phyloP scores from a whole-genome alignment of 2,113 vertebrate species.

The Otis tarda region DNA sequence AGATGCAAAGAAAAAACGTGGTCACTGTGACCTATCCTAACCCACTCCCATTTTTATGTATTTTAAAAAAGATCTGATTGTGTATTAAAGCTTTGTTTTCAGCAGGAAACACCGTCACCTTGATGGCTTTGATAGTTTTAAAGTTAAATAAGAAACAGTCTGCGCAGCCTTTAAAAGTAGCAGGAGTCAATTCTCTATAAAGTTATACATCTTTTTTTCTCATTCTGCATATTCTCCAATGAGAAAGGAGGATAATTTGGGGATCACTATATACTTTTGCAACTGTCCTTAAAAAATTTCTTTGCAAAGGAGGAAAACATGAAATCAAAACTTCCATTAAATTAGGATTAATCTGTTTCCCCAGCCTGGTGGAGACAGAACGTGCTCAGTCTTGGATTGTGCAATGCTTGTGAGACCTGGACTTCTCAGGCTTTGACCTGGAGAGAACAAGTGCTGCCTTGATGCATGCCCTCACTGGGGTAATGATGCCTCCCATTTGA shows the following conservation, averaged over 20 bases:
- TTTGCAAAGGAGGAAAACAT: not conserved
- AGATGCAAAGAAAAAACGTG: not conserved
- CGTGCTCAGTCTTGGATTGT: not conserved
- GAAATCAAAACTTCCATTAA: not conserved
- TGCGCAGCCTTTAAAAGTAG: not conserved
- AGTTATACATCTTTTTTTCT: not conserved
- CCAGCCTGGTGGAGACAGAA: not conserved
- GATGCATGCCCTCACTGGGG: not conserved
- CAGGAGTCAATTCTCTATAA: not conserved
- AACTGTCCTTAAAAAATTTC: not conserved
- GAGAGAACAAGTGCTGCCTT: not conserved
- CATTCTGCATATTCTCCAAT: not conserved
- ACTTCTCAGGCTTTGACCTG: not conserved
- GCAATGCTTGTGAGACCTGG: not conserved
- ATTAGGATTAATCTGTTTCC: not conserved
- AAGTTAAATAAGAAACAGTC: not conserved
- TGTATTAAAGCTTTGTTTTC: not conserved
- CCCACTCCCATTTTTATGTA: not conserved
- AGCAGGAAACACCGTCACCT: not conserved
- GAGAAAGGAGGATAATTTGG: not conserved
- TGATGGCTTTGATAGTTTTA: not conserved
- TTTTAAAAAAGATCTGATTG: not conserved
- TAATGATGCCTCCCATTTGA: not conserved
- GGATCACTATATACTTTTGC: not conserved
- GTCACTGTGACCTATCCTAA: not conserved